Base-by-base conservation (phyloP, 2,113 vertebrate species). In the Cyanoderma ruficeps region DNA sequence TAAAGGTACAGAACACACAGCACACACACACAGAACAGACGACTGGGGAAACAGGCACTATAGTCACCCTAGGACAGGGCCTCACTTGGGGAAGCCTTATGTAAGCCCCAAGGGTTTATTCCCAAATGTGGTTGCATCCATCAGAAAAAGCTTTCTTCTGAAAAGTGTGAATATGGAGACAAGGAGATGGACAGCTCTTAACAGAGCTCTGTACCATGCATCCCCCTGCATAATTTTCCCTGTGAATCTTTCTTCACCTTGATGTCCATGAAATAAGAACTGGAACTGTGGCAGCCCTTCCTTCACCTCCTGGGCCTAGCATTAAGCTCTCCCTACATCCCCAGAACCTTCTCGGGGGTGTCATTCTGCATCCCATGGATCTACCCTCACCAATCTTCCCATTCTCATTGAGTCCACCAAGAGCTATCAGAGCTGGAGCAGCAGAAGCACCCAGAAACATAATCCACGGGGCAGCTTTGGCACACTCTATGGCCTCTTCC, bases 261-360 rank as follows among this genome's bases (percentile, higher is more conserved):
- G 0, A 19, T 22, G 31, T 8, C 57, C 11, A 3, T 9, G 41
- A 24, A 65, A 0, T n/a, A 11, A 27, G 31, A 44, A 61, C 21
- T 87, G n/a, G 39, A 15, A 53, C 19, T 27, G 33, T 6, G 39
- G 30, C 33, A 65, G 3, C 5, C 11, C 11, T 57, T 83, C 11
- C 37, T 33, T 71, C 28, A n/a, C 17, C 16, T 57, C 33, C 63
- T 35, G 30, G 17, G 24, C n/a, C 20, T 11, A 65, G 27, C 6
- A 7, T 11, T 56, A 27, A 70, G 22, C 21, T 86, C 25, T 91
- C 14, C 27, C 28, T 86, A 42, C 16, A 30, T 27, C 30, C 18
- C 28, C 70, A 79, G 37, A 56, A 49, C 16, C 18, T 53, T 23
- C 61, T 52, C 16, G 11, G 1, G 2, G 9, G 11, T 42, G 55